A percentile compares a stretch with the other conserved stretches of the same genome.
These are phyloP conservation scores for Macaca nemestrina DNA, from an alignment of 2,113 vertebrate genomes.

Conservation along the genomic window DNA sequence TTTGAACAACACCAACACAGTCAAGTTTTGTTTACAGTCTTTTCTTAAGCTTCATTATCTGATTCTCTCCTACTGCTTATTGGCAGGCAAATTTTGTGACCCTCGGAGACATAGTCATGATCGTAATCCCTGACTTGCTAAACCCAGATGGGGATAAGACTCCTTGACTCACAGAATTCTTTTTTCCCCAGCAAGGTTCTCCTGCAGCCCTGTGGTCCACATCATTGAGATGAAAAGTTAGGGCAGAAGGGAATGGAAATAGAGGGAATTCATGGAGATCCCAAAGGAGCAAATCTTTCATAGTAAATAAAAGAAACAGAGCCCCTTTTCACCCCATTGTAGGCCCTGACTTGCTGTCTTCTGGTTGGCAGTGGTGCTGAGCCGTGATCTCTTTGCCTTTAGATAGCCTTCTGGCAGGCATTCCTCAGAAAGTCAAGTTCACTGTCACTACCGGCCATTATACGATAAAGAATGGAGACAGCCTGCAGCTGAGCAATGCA, in stretches of 20 bases:
- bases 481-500: slow-evolving; percentile 94
- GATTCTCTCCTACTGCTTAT: background rate
- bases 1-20: fast-evolving
- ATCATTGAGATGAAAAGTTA: too few species aligned
- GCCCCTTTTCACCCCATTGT: fast-evolving
- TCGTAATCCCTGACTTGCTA: background rate
- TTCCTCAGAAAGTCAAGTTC: slow-evolving; percentile 96
- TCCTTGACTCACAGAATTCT: background rate
- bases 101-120: too few species aligned
- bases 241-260: background rate
- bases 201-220: fast-evolving
- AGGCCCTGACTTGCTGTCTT: background rate
- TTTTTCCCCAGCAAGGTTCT: background rate
- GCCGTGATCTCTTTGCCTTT: slow-evolving; percentile 1
- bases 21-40: fast-evolving
- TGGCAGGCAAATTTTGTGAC: background rate
- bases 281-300: too few species aligned
- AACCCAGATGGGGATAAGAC: background rate
- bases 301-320: background rate
- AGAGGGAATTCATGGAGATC: fast-evolving
- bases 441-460: slow-evolving; percentile 96
- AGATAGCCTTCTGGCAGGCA: slow-evolving; percentile 96
- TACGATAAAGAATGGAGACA: slow-evolving; percentile 92
- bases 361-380: background rate
- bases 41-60: fast-evolving